These are phyloP conservation scores for Macropis europaea DNA, from an alignment of 2,888 invertebrate species.

Conservation along the genomic window DNA sequence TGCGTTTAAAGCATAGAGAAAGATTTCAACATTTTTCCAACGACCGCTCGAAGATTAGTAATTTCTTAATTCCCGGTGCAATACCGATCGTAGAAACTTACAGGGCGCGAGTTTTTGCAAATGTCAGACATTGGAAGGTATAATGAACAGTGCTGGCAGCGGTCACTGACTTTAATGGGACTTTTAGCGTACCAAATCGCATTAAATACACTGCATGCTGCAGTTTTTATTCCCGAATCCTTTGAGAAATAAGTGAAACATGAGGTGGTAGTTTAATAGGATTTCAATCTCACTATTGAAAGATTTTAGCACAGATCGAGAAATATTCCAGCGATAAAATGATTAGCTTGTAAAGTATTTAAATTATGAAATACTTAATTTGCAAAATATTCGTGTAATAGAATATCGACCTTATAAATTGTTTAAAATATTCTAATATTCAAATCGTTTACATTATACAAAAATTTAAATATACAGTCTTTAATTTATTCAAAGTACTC, in stretches of 20 bases:
- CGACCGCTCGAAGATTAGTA: neutral
- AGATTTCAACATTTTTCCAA: constrained; percentile 15
- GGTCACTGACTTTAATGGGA: neutral
- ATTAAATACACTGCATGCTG: neutral
- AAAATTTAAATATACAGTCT: too few relatives aligned
- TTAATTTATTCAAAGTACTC: too few relatives aligned
- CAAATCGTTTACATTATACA: too few relatives aligned
- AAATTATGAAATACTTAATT: too few relatives aligned
- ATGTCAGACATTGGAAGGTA: neutral
- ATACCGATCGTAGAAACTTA: neutral
- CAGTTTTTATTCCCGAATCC: neutral
- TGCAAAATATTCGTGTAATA: too few relatives aligned
- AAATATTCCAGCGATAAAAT: too few relatives aligned
- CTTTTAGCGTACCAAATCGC: neutral
- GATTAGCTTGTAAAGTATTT: too few relatives aligned
- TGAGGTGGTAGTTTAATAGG: too few relatives aligned
- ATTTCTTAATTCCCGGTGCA: constrained; percentile 11
- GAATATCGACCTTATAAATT: too few relatives aligned
- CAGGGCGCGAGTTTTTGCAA: neutral
- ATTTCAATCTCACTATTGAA: too few relatives aligned
- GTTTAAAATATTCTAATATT: too few relatives aligned
- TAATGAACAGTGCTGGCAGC: neutral
- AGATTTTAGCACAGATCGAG: too few relatives aligned
- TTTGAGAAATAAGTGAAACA: neutral
- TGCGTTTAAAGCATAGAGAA: neutral